Evolutionary conservation across 30 jellyfish, hydroid and myxozoan genomes (phyloP), one percentile per base, ranked within the genome.

Genomic region (Clytia hemisphaerica): DNA sequence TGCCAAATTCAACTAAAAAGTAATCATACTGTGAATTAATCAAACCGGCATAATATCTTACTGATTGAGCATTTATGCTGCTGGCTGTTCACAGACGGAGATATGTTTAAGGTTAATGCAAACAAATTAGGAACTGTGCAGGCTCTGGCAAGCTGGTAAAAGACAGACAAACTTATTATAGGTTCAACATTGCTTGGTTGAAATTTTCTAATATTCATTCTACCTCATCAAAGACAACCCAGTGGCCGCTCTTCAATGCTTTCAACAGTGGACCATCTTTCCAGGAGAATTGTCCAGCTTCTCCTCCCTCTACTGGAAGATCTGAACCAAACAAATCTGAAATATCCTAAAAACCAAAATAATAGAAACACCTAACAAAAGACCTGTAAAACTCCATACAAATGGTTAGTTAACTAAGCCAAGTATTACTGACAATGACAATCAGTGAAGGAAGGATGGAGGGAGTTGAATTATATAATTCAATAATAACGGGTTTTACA

Each of bases 171-270:
- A 42, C 14, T 21, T 10, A 53, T 53, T 10, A 53, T 18, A 16
- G 22, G 29, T 24, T 12, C 14, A 61, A 1, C 25, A n/a, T n/a
- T n/a, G n/a, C n/a, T n/a, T n/a, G n/a, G n/a, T n/a, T n/a, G n/a
- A 53, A 24, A 53, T 32, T 42, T 40, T 14, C 28, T 32, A 49
- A 27, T 47, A 9, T 10, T 24, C 31, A 35, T 21, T 10, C 6
- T 58, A 86, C 94, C 94, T 86, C 96, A 71, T 86, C 98, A 31
- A 90, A 61, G n/a, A 90, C 82, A 12, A 90, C 78, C 98, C 98
- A 90, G 15, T 90, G 73, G 18, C 94, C 98, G n/a, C 71, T 75
- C 55, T 82, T 81, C 60, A 90, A 66, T 6, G 95, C 98, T 71
- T 90, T 76, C 46, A 90, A 71, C 24, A 90, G 73, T 26, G 98